A percentile compares a stretch with the other conserved stretches of the same genome.
phyloP scores from a whole-genome alignment of 2,113 vertebrate species.

The Indicator indicator region DNA sequence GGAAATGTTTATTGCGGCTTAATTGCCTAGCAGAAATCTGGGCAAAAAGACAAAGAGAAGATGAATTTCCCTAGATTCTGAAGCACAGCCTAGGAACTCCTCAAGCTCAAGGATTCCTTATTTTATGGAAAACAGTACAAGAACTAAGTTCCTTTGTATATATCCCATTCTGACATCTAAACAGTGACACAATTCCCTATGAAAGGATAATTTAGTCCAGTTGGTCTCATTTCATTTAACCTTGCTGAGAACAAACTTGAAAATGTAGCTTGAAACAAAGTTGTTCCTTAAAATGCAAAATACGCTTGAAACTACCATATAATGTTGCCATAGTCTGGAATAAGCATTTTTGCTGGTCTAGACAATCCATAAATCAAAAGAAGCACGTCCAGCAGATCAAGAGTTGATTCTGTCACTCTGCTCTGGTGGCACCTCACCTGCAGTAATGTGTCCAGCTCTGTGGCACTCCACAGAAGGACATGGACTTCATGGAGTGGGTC shows the following conservation, averaged over 20 bases:
- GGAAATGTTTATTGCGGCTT: background rate
- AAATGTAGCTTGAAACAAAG: background rate
- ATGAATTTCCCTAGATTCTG: background rate
- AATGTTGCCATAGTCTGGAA: background rate
- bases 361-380: too few species aligned
- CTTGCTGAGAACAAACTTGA: conserved; percentile 3
- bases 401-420: too few species aligned
- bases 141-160: background rate
- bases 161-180: background rate
- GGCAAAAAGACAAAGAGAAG: background rate
- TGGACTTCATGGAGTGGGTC: too few species aligned
- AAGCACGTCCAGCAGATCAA: too few species aligned
- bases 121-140: background rate
- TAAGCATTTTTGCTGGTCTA: too few species aligned
- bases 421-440: too few species aligned
- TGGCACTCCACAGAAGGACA: too few species aligned
- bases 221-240: conserved; percentile 24
- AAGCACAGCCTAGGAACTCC: background rate
- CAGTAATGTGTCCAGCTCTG: too few species aligned
- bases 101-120: background rate
- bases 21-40: background rate
- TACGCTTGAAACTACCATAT: background rate
- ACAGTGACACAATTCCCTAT: conserved; percentile 7
- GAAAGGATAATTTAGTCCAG: conserved; percentile 9
- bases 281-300: background rate